Base-by-base conservation (phyloP, 2,888 invertebrate species). In the Chelonus formosanus region DNA sequence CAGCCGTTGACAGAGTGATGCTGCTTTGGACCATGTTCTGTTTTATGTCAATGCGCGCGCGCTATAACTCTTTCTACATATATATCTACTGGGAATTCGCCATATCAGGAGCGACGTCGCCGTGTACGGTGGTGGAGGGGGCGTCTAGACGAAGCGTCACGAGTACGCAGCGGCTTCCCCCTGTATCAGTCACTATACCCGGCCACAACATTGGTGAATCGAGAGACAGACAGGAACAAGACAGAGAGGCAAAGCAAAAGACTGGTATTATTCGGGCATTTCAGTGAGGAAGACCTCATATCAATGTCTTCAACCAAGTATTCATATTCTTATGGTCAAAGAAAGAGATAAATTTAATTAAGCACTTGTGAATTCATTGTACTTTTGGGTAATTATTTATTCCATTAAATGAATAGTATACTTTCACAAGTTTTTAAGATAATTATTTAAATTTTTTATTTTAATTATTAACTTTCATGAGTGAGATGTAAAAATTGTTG, bases 101-200 rank as follows among this genome's bases (percentile, higher is more conserved):
- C 61, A 61, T 61, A 61, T 61, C 61, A 53, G 53, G 53, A 61
- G 52, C 53, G 61, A 61, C 53, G 61, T 61, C 53, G 61, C 52
- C 53, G 61, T 43, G 48, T 31, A 44, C 35, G 44, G 69, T 71
- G 76, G 75, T 82, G 77, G 82, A 81, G 77, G 82, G 81, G 81
- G 81, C 78, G 81, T 82, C 82, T 82, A 82, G 81, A 82, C 81
- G 80, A 80, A 80, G 81, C 81, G 81, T 82, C 82, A 82, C 81
- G 78, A 80, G 80, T 80, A 80, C 81, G 78, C 80, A 78, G 74
- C 71, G 70, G 72, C 72, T 72, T 64, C 67, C 71, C 64, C 66
- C 48, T 65, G 59, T 67, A 52, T 57, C 63, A 70, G 55, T 70
- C 69, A 63, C 55, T 63, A 40, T 40, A 63, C 67, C 63, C 67